Evolutionary conservation across 2,113 vertebrate genomes (phyloP).

Genomic region (Phyllostomus discolor): DNA sequence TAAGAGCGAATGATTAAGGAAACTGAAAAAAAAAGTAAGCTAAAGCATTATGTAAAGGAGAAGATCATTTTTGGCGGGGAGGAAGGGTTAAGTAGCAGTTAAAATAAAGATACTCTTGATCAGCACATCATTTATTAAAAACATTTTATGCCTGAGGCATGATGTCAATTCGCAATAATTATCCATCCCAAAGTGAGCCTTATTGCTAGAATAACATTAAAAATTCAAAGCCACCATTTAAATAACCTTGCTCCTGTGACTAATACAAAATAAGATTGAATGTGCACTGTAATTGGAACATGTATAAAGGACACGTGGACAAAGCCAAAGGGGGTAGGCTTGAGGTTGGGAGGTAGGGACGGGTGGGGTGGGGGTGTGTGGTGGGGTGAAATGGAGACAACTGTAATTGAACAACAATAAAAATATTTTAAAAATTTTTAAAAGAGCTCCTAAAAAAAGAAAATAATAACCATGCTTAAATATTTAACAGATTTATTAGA

Average conservation of each 20-base stretch:
- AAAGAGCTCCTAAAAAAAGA: too few relatives aligned
- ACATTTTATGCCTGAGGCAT: conserved; percentile 72
- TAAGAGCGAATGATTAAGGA: conserved; percentile 37
- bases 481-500: conserved; percentile 63
- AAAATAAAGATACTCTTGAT: conserved; percentile 68
- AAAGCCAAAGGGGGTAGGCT: too few relatives aligned
- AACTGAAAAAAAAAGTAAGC: conserved; percentile 34
- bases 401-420: too few relatives aligned
- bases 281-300: neutral
- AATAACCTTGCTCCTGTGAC: conserved; percentile 49
- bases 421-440: too few relatives aligned
- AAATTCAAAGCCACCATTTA: conserved; percentile 72
- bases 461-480: conserved; percentile 63
- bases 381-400: too few relatives aligned
- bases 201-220: conserved; percentile 70
- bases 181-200: conserved; percentile 65
- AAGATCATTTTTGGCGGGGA: conserved; percentile 37
- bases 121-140: conserved; percentile 76
- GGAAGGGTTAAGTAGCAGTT: conserved; percentile 74
- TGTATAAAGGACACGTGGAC: too few relatives aligned
- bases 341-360: too few relatives aligned
- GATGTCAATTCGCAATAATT: conserved; percentile 77
- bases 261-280: neutral
- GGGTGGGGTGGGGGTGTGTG: too few relatives aligned
- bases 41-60: conserved; percentile 54